These are phyloP conservation scores for Melipona quadrifasciata DNA, from an alignment of 1,140 invertebrate genomes.

Conservation along the genomic window DNA sequence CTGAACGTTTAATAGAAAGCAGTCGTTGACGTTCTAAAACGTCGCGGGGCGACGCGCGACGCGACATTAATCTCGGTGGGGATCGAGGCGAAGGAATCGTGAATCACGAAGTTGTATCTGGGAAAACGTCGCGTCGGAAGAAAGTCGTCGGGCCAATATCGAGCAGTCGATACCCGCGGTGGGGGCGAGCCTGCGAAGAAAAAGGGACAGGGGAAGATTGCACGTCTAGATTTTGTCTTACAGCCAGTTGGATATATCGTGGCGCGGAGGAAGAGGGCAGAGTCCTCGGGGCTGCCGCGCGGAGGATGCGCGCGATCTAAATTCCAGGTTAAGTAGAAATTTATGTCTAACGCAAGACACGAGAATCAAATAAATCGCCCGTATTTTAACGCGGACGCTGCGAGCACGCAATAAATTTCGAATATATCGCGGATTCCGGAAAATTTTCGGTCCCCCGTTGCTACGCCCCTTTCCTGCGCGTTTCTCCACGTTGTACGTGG, in stretches of 20 bases:
- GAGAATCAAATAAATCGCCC: slow-evolving; percentile 41
- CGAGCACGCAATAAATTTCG: slow-evolving; percentile 27
- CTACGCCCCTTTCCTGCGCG: background rate
- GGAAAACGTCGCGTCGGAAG: slow-evolving; percentile 19
- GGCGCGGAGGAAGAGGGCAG: background rate
- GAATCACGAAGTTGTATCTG: slow-evolving; percentile 35
- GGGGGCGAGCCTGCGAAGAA: slow-evolving; percentile 16
- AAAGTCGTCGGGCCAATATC: slow-evolving; percentile 42
- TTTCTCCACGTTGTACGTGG: background rate
- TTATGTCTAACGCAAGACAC: slow-evolving; percentile 43
- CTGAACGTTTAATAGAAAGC: slow-evolving; percentile 1
- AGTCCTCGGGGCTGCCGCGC: background rate
- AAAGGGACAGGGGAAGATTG: slow-evolving; percentile 24
- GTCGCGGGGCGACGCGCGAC: background rate
- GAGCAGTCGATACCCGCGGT: slow-evolving; percentile 1
- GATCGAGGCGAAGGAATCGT: slow-evolving; percentile 30
- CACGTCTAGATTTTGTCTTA: slow-evolving; percentile 37
- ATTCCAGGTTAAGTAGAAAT: slow-evolving; percentile 49
- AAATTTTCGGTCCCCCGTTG: slow-evolving; percentile 6
- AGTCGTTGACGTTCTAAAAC: slow-evolving; percentile 9
- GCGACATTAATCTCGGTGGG: slow-evolving; percentile 24
- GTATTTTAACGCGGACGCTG: slow-evolving; percentile 21
- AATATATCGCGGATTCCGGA: slow-evolving; percentile 33
- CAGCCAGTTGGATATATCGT: slow-evolving; percentile 36
- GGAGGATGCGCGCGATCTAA: slow-evolving; percentile 19